Percentiles rank a stretch among this genome's conserved stretches.
Conservation (phyloP, 2,797 vertebrate species). For the Pseudopleuronectes americanus region DNA sequence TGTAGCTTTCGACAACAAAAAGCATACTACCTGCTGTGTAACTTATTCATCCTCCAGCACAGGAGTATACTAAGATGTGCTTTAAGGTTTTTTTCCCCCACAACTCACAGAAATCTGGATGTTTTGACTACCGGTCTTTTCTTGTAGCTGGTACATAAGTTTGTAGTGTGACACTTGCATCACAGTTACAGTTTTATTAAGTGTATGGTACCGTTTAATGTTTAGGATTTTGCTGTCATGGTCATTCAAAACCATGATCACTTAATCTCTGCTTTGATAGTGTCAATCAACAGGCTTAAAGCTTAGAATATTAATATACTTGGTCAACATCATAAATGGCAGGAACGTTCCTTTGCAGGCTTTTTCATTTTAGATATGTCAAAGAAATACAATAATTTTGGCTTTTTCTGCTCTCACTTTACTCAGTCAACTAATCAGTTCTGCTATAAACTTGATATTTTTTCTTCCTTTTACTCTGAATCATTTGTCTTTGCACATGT, state of each 20-base stretch:
- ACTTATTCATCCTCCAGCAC: slow-evolving; percentile 85
- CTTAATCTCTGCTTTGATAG: slow-evolving; percentile 71
- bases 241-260: slow-evolving; percentile 61
- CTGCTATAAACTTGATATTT: slow-evolving; percentile 69
- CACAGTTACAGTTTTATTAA: slow-evolving; percentile 74
- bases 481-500: slow-evolving; percentile 72
- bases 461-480: slow-evolving; percentile 61
- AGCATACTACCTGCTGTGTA: slow-evolving; percentile 85
- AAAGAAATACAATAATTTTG: slow-evolving; percentile 56
- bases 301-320: slow-evolving; percentile 68
- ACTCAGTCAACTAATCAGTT: slow-evolving; percentile 64
- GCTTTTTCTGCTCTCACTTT: slow-evolving; percentile 68
- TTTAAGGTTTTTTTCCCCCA: slow-evolving; percentile 69
- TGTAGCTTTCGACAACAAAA: slow-evolving; percentile 81
- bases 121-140: slow-evolving; percentile 64
- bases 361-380: slow-evolving; percentile 57
- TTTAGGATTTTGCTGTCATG: slow-evolving; percentile 70
- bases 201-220: slow-evolving; percentile 79
- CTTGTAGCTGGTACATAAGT: slow-evolving; percentile 76
- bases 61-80: slow-evolving; percentile 77
- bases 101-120: slow-evolving; percentile 68
- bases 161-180: slow-evolving; percentile 66
- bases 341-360: slow-evolving; percentile 57
- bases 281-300: slow-evolving; percentile 67
- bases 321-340: slow-evolving; percentile 68